Evolutionary conservation across 2,888 invertebrate genomes (phyloP).

Genomic region (Caenorhabditis sp.): DNA sequence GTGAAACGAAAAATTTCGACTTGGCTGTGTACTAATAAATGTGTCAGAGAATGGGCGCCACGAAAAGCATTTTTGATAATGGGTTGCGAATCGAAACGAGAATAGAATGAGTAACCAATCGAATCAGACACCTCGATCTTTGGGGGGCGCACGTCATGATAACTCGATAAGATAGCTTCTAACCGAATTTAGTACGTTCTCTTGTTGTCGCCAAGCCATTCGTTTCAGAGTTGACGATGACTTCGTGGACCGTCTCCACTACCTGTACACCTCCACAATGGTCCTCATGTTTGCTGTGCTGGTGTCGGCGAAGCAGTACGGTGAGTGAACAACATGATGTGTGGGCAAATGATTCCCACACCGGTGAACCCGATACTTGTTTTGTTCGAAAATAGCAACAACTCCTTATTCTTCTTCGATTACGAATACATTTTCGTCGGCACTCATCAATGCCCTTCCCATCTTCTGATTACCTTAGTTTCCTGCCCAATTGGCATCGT

Average conservation of each 20-base stretch:
- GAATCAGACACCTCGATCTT: too few relatives aligned
- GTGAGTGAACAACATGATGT: slow-evolving; percentile 52
- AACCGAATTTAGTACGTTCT: too few relatives aligned
- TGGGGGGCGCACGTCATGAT: too few relatives aligned
- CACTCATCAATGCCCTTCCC: neutral
- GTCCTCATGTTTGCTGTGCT: slow-evolving; percentile 80
- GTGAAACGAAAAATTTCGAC: neutral
- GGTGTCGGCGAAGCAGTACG: slow-evolving; percentile 81
- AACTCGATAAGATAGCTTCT: too few relatives aligned
- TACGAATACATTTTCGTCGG: neutral
- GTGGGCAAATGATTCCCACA: neutral
- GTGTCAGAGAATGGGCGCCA: neutral
- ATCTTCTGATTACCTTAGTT: slow-evolving; percentile 29
- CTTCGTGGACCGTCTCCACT: slow-evolving; percentile 78
- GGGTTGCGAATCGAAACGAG: too few relatives aligned
- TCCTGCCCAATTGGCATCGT: slow-evolving; percentile 6
- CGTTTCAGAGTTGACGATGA: slow-evolving; percentile 76
- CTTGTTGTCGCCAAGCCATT: too few relatives aligned
- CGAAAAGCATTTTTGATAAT: neutral
- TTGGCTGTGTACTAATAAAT: neutral
- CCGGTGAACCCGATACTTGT: slow-evolving; percentile 14
- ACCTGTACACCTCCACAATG: slow-evolving; percentile 78
- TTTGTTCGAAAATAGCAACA: slow-evolving; percentile 8
- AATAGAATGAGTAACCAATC: neutral
- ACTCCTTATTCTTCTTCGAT: neutral